These are phyloP conservation scores for Pegoplata infirma DNA, from an alignment of 2,888 invertebrate genomes.

Conservation along the genomic window DNA sequence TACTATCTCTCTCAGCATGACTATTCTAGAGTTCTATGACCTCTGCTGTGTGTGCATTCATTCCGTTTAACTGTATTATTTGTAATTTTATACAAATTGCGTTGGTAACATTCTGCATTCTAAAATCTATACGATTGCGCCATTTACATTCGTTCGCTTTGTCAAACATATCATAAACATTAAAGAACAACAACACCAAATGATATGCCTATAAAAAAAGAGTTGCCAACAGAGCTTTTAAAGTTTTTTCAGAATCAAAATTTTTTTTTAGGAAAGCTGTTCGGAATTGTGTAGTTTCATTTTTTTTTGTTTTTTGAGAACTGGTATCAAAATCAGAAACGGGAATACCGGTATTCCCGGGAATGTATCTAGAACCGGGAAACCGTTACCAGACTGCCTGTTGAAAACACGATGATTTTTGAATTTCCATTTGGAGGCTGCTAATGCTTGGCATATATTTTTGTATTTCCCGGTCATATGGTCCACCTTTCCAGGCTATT, in stretches of 20 bases:
- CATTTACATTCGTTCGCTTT: not conserved
- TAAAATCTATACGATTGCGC: slow-evolving; percentile 21
- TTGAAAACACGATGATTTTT: too few species aligned
- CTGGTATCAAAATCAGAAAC: too few species aligned
- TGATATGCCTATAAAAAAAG: not conserved
- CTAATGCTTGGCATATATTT: too few species aligned
- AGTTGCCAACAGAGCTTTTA: slow-evolving; percentile 10
- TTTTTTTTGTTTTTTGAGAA: too few species aligned
- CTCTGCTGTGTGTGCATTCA: not conserved
- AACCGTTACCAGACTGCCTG: too few species aligned
- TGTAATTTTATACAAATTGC: slow-evolving; percentile 24
- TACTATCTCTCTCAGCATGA: not conserved
- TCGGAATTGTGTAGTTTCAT: too few species aligned
- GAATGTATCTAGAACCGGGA: too few species aligned
- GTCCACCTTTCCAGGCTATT: too few species aligned
- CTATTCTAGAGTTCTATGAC: slow-evolving; percentile 31
- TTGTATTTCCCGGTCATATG: too few species aligned
- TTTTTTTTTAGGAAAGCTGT: too few species aligned
- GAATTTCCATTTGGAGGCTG: too few species aligned
- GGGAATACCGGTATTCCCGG: too few species aligned
- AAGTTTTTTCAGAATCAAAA: not conserved
- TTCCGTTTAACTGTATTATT: not conserved
- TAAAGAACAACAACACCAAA: not conserved
- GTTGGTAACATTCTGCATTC: slow-evolving; percentile 36
- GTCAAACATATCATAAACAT: not conserved